Conservation (phyloP, 2,113 vertebrate species). For the Indicator maculatus region DNA sequence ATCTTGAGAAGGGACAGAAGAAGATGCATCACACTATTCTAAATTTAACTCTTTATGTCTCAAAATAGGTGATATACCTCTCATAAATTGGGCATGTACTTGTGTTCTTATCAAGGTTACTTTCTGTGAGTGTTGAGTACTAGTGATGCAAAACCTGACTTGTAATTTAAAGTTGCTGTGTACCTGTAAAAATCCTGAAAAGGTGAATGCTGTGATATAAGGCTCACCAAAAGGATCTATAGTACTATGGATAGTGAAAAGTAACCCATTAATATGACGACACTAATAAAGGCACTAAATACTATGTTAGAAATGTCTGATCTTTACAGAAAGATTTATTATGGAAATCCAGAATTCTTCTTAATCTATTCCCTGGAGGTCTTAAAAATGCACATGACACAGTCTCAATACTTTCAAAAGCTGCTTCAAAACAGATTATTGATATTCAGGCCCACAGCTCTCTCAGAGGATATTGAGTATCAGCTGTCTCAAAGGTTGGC, state of each 20-base stretch:
- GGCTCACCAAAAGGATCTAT: neutral
- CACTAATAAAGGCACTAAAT: neutral
- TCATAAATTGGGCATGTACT: neutral
- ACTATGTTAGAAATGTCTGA: neutral
- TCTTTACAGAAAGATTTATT: neutral
- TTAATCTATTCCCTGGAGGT: conserved; percentile 2
- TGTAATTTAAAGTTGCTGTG: neutral
- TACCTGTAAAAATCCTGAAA: neutral
- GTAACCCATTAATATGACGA: neutral
- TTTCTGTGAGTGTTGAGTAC: neutral
- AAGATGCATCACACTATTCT: rapidly evolving
- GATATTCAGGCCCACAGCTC: conserved; percentile 81
- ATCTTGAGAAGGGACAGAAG: neutral
- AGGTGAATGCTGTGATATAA: neutral
- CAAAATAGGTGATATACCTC: neutral
- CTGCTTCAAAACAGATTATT: conserved; percentile 82
- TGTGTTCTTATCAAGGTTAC: neutral
- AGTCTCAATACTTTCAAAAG: conserved; percentile 71
- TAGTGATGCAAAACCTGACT: neutral
- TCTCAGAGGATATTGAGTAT: conserved; percentile 91
- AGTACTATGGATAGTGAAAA: neutral
- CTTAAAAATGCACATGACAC: conserved; percentile 75
- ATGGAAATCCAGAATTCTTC: neutral
- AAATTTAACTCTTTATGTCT: neutral
- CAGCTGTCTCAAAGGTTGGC: conserved; percentile 92